These are phyloP conservation scores for Acrossocheilus wenchowensis DNA, from an alignment of 2,797 vertebrate genomes.

Conservation along the genomic window DNA sequence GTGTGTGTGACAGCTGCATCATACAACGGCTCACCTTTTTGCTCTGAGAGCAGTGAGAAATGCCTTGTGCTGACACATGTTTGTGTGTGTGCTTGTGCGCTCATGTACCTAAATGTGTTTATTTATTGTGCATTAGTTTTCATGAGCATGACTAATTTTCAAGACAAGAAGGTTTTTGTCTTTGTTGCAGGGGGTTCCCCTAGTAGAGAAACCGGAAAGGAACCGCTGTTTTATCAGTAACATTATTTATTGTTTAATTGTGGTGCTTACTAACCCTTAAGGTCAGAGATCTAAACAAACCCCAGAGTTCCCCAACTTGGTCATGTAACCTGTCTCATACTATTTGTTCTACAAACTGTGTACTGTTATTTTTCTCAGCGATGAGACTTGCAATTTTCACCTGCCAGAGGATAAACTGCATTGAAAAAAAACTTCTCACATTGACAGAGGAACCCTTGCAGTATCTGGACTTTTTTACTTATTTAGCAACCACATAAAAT, in stretches of 20 bases:
- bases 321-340: neutral
- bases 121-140: neutral
- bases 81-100: neutral
- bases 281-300: neutral
- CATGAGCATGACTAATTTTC: neutral
- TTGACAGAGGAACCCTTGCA: neutral
- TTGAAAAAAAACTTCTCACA: neutral
- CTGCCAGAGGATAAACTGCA: neutral
- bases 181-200: conserved; percentile 5
- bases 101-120: neutral
- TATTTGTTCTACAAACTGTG: neutral
- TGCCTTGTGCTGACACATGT: neutral
- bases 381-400: neutral
- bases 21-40: conserved; percentile 3
- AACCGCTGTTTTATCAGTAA: neutral
- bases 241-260: neutral
- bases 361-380: neutral
- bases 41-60: conserved; percentile 7
- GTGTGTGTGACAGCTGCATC: conserved; percentile 33
- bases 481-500: neutral
- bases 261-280: neutral
- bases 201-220: neutral
- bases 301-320: neutral
- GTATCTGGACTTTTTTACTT: neutral
- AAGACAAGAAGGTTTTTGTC: neutral